Evolutionary conservation across 2,888 invertebrate species (phyloP), one percentile per base, ranked within the genome.

Genomic region (Luffia ferchaultella): DNA sequence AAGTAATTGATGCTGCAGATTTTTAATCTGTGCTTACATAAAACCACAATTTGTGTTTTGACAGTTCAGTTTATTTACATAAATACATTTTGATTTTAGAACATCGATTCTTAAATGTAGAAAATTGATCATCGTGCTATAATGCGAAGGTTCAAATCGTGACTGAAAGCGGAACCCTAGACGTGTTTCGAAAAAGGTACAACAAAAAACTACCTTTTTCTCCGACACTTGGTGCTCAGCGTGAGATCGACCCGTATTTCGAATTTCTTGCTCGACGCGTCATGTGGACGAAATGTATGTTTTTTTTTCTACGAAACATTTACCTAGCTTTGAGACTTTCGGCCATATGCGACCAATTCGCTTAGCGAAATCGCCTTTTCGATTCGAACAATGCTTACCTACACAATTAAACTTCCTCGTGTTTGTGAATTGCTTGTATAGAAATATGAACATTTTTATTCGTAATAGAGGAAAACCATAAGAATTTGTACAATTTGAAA

Each of bases 201-300:
- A 30, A 30, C 30, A 30, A 30, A 30, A 30, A 30, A 12, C 3
- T 7, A 3, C 3, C 30, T 12, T 30, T 30, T 30, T 30, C 30
- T 12, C 30, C 57, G 58, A 60, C 61, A 61, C 60, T 60, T 52
- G 18, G 48, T 16, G 20, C 2, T 53, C 83, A 80, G 83, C 83
- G 83, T 82, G 83, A 77, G 83, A 82, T 69, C 78, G 48, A 15
- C 19, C 17, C 43, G 68, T 65, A 17, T 50, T 76, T 79, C 72
- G 71, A 73, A 77, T 75, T 30, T 30, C 30, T 30, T 12, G 30
- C 30, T 30, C 30, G 30, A 12, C 30, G 30, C 12, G 30, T 30
- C 30, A 30, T 30, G 30, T 30, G 30, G 30, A 30, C 30, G 3
- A 7, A 30, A 3, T 30, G 30, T 30, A 30, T 3, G 5, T 30